A percentile compares a stretch with the other conserved stretches of the same genome.
Evolutionary conservation across 23 tunicate genomes (phyloP).

Genomic region (Trididemnum nubilum): DNA sequence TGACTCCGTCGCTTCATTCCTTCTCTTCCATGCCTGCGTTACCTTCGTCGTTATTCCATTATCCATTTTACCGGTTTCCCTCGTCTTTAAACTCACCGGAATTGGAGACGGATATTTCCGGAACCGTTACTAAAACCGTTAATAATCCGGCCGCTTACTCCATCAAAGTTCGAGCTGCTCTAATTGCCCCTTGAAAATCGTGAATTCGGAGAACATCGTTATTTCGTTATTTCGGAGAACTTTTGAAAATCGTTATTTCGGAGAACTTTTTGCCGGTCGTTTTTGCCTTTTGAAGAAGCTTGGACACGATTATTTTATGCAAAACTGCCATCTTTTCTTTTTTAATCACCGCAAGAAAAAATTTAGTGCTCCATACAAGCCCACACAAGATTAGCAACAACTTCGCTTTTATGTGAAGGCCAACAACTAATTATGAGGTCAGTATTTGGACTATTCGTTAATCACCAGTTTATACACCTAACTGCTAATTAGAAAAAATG

Average conservation of each 20-base stretch:
- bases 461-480: not conserved
- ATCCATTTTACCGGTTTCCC: conserved; percentile 25
- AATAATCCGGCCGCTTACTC: conserved; percentile 43
- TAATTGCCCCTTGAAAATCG: conserved; percentile 36
- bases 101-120: conserved; percentile 3
- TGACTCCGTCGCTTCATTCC: conserved; percentile 29
- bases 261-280: no score
- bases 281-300: no score
- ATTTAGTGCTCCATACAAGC: no score
- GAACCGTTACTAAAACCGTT: not conserved
- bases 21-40: conserved; percentile 32
- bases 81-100: not conserved
- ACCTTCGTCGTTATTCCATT: conserved; percentile 33
- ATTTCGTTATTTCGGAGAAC: no score
- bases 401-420: not conserved
- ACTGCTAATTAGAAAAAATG: no score
- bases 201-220: not conserved
- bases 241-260: no score
- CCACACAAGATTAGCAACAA: conserved; percentile 14
- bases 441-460: conserved; percentile 18
- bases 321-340: no score
- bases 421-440: conserved; percentile 6
- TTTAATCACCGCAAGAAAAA: no score
- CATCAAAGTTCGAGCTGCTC: conserved; percentile 54
- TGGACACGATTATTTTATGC: no score